Percentiles rank a stretch among this genome's conserved stretches.
Evolutionary conservation across 2,888 invertebrate genomes (phyloP).

Genomic region (Metalampra italica): DNA sequence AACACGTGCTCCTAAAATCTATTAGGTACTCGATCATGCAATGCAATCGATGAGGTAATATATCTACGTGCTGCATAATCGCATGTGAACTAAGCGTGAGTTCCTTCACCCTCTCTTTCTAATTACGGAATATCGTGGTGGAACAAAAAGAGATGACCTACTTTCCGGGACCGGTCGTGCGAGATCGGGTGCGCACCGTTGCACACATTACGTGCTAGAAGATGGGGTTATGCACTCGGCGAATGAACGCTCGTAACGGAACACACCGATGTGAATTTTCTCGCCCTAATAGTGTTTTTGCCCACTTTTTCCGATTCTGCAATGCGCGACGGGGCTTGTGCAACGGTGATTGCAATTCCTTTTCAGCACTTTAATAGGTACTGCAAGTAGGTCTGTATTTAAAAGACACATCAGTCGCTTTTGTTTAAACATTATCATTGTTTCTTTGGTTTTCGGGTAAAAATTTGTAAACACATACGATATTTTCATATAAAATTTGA

Average conservation of each 20-base stretch:
- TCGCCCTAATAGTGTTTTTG: conserved; percentile 73
- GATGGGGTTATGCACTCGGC: conserved; percentile 69
- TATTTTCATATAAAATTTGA: no score
- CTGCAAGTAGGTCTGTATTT: not conserved
- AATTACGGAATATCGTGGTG: conserved; percentile 74
- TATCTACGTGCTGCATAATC: conserved; percentile 10
- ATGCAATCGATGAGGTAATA: conserved; percentile 11
- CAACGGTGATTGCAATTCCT: conserved; percentile 46
- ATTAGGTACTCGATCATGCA: conserved; percentile 4
- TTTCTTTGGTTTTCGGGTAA: no score
- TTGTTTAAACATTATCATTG: no score
- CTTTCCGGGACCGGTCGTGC: conserved; percentile 73
- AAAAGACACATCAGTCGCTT: no score
- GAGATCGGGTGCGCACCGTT: conserved; percentile 75
- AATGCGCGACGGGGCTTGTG: conserved; percentile 51
- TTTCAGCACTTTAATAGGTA: conserved; percentile 25
- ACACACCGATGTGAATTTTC: conserved; percentile 74
- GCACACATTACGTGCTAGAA: conserved; percentile 74
- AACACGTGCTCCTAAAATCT: not conserved
- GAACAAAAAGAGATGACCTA: conserved; percentile 79
- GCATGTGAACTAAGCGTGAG: conserved; percentile 14
- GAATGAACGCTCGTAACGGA: conserved; percentile 61
- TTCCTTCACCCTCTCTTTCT: conserved; percentile 51
- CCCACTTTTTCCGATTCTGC: conserved; percentile 60
- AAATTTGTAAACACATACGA: no score